Evolutionary conservation across 2,888 invertebrate species (phyloP).

Genomic region (Leucozona laternaria): DNA sequence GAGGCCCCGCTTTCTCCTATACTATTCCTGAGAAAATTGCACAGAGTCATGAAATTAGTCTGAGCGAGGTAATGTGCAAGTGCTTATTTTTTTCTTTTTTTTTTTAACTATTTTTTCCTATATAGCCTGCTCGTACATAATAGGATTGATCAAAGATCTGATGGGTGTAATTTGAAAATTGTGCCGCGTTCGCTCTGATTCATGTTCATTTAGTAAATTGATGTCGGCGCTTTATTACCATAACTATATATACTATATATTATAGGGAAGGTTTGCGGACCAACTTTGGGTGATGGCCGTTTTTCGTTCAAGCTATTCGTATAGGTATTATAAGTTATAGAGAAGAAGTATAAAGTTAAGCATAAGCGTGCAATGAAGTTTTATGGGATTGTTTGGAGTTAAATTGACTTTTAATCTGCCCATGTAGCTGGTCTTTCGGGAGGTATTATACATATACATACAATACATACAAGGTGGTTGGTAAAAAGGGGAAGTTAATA

Average conservation of each 20-base stretch:
- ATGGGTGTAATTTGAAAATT: conserved; percentile 69
- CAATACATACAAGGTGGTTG: neutral
- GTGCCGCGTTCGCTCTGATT: conserved; percentile 45
- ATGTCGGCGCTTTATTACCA: conserved; percentile 72
- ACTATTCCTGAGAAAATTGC: conserved; percentile 55
- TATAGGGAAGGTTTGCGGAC: neutral
- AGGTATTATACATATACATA: neutral
- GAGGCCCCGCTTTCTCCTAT: neutral
- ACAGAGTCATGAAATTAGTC: conserved; percentile 72
- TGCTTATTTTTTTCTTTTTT: conserved; percentile 33
- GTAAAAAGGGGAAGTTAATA: conserved; percentile 17
- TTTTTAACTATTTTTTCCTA: conserved; percentile 1
- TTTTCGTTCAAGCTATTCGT: conserved; percentile 10
- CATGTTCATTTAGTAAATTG: conserved; percentile 72
- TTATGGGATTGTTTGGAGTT: conserved; percentile 70
- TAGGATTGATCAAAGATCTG: conserved; percentile 68
- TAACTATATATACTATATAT: conserved; percentile 47
- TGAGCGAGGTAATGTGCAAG: conserved; percentile 48
- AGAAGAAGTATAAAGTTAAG: conserved; percentile 17
- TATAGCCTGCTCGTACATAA: conserved; percentile 24
- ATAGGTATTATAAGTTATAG: conserved; percentile 1
- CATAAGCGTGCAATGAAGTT: conserved; percentile 69
- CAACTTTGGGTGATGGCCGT: conserved; percentile 42
- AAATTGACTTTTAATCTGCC: conserved; percentile 69
- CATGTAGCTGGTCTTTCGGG: conserved; percentile 12